Conservation (phyloP, 2,113 vertebrate species). For the Mola mola region DNA sequence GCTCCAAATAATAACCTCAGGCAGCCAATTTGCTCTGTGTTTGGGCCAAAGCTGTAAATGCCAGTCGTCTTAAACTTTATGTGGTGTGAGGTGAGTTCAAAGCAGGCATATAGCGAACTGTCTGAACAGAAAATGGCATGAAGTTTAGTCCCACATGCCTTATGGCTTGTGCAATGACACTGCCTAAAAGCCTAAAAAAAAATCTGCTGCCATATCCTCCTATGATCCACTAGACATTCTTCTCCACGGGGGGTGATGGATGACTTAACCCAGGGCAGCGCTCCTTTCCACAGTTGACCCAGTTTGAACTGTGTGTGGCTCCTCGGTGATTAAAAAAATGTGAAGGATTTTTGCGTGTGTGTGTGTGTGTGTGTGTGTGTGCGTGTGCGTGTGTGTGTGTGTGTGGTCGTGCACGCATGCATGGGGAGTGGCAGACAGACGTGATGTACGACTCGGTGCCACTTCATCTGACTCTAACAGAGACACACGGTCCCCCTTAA, state of each 20-base stretch:
- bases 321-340: slow-evolving; percentile 11
- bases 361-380: slow-evolving; percentile 1
- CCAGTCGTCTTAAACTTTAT: background rate
- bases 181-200: slow-evolving; percentile 46
- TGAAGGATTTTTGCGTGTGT: slow-evolving; percentile 7
- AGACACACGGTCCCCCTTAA: slow-evolving; percentile 26
- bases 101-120: slow-evolving; percentile 1
- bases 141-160: slow-evolving; percentile 23
- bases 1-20: no score
- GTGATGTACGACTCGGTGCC: slow-evolving; percentile 49
- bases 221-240: slow-evolving; percentile 61
- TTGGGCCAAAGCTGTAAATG: slow-evolving; percentile 7
- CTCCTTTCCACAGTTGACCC: slow-evolving; percentile 54
- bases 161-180: slow-evolving; percentile 36
- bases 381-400: background rate
- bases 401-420: background rate
- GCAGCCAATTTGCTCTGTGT: slow-evolving; percentile 13
- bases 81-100: slow-evolving; percentile 11
- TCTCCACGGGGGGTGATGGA: slow-evolving; percentile 54
- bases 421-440: slow-evolving; percentile 25
- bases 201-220: slow-evolving; percentile 60
- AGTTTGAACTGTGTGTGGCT: slow-evolving; percentile 50
- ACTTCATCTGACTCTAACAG: slow-evolving; percentile 47
- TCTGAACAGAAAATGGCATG: slow-evolving; percentile 20
- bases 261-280: slow-evolving; percentile 60